Conservation (phyloP, 1,140 invertebrate species). For the Lepidostoma basale region DNA sequence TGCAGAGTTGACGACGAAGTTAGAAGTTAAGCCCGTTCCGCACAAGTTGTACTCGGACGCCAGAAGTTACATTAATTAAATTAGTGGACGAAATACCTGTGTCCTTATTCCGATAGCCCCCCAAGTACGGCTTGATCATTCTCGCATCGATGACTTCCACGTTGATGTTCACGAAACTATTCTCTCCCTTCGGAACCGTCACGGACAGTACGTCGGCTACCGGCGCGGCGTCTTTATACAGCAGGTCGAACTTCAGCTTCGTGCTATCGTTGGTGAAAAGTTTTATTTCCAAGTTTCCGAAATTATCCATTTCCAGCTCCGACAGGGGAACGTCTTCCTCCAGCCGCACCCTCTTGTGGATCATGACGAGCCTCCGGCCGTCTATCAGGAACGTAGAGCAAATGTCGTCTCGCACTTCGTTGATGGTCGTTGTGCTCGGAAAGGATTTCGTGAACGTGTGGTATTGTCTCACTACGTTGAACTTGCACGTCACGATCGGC, state of each 20-base stretch:
- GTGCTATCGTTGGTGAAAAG: conserved; percentile 54
- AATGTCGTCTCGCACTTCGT: conserved; percentile 58
- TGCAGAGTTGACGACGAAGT: neutral
- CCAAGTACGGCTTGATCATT: conserved; percentile 67
- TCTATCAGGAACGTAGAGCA: conserved; percentile 53
- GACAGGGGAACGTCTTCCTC: conserved; percentile 53
- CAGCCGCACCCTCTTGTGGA: conserved; percentile 51
- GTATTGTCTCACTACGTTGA: conserved; percentile 55
- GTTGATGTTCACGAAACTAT: conserved; percentile 59
- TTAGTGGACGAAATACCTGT: conserved; percentile 56
- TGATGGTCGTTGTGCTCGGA: conserved; percentile 54
- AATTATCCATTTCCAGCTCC: conserved; percentile 58
- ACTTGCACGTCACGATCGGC: conserved; percentile 48
- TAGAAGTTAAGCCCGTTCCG: neutral
- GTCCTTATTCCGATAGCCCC: conserved; percentile 65
- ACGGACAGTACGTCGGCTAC: conserved; percentile 63
- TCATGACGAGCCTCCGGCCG: conserved; percentile 51
- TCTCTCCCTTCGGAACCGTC: conserved; percentile 55
- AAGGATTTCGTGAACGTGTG: conserved; percentile 57
- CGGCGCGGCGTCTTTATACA: conserved; percentile 54
- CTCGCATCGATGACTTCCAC: conserved; percentile 63
- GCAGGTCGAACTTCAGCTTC: conserved; percentile 54
- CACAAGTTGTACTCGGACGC: neutral
- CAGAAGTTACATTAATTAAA: neutral
- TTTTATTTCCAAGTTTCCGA: conserved; percentile 58